Conservation (phyloP, 2,113 vertebrate species). For the Turdus rufiventris region DNA sequence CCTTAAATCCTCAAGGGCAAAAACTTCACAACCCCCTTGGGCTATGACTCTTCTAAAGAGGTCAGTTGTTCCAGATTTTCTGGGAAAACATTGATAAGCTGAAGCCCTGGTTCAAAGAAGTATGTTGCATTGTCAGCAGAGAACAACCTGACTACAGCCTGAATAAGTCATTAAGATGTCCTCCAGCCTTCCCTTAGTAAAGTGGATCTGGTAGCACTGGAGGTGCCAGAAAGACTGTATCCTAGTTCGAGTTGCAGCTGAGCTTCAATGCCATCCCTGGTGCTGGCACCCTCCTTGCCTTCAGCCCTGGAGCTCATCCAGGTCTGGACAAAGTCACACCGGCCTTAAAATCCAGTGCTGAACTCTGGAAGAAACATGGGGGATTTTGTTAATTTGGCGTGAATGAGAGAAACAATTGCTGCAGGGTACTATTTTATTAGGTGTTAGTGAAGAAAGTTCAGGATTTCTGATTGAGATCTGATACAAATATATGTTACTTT, state of each 20-base stretch:
- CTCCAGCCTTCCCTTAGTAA: background rate
- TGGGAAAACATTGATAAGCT: background rate
- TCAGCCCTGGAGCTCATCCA: background rate
- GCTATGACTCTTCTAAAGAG: background rate
- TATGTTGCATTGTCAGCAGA: background rate
- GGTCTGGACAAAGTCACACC: background rate
- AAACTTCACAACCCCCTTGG: background rate
- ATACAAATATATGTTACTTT: background rate
- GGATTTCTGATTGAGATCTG: background rate
- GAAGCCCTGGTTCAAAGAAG: background rate
- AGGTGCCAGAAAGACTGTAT: slow-evolving; percentile 27
- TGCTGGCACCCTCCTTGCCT: background rate
- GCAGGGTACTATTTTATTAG: background rate
- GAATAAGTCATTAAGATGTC: slow-evolving; percentile 13
- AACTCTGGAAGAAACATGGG: background rate
- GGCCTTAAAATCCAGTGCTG: background rate
- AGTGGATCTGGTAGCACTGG: background rate
- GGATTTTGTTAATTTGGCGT: background rate
- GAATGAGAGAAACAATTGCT: background rate
- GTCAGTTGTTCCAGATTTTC: background rate
- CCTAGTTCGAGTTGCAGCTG: background rate
- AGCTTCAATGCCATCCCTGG: background rate
- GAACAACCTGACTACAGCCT: background rate
- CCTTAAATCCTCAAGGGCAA: background rate
- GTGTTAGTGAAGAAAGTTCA: background rate